Conservation (phyloP, 2,888 invertebrate genomes). For the Linnaemya tessellans region DNA sequence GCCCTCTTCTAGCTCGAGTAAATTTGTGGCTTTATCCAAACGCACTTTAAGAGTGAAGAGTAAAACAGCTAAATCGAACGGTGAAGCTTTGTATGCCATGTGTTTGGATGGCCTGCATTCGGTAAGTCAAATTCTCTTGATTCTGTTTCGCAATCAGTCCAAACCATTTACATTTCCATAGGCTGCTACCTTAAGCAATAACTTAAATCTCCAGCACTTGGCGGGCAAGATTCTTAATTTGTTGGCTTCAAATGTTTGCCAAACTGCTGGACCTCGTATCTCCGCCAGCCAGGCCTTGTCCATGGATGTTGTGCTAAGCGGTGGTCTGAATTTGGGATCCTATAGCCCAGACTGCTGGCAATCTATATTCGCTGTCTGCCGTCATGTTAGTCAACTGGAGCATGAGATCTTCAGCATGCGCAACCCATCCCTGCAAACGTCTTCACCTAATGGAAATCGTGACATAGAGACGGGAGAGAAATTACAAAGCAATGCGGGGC, state of each 20-base stretch:
- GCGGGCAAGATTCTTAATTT: conserved; percentile 95
- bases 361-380: conserved; percentile 96
- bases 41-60: conserved; percentile 83
- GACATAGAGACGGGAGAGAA: conserved; percentile 82
- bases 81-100: conserved; percentile 91
- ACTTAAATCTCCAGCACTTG: conserved; percentile 93
- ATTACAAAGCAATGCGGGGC: conserved; percentile 80
- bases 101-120: conserved; percentile 95
- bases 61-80: conserved; percentile 84
- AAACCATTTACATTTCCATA: conserved; percentile 76
- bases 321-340: conserved; percentile 95
- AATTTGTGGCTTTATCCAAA: conserved; percentile 86
- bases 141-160: not conserved
- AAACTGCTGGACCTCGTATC: conserved; percentile 89
- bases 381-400: conserved; percentile 95
- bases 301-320: conserved; percentile 93
- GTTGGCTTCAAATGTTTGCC: conserved; percentile 94
- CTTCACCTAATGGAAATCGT: conserved; percentile 81
- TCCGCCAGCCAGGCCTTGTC: conserved; percentile 95
- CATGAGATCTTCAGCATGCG: conserved; percentile 94
- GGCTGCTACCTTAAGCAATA: conserved; percentile 95
- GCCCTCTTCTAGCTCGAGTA: conserved; percentile 83
- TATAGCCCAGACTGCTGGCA: conserved; percentile 98
- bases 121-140: conserved; percentile 81
- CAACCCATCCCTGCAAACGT: conserved; percentile 80